Base-by-base conservation (phyloP, 2,797 vertebrate species). In the Capromys pilorides region DNA sequence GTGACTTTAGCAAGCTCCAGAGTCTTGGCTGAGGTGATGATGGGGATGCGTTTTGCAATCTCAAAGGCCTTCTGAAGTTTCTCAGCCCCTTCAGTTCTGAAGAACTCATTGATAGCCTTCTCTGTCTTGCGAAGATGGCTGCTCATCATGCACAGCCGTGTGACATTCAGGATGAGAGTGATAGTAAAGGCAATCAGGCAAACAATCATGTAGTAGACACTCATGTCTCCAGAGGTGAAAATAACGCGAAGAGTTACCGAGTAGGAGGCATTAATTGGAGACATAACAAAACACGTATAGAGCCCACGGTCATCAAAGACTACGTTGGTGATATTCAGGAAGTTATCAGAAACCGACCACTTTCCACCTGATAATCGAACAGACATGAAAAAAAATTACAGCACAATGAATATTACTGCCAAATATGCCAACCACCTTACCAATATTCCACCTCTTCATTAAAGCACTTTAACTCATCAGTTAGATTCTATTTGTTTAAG, bases 31-130 rank as follows among this genome's bases (percentile, higher is more conserved):
- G 99, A 99, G 0, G 99, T 99, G 93, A 99, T 96, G 97, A 99
- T 99, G 41, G 99, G 99, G 92, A 99, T 99, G 3, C 98, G 98
- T 96, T 99, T 99, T 96, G 99, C 99, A 1, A 99, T 98, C 98
- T 99, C 99, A 8, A 99, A 98, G 4, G 99, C 99, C 87, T 99
- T 99, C 98, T 99, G 99, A 67, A 99, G 98, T 97, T 99, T 99
- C 98, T 99, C 99, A 0, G 99, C 98, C 4, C 99, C 99, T 94
- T 99, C 99, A 0, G 98, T 99, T 88, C 98, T 98, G 98, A 99
- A 99, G 98, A 99, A 99, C n/a, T 99, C 99, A 1, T 99, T 99
- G 98, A 99, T 99, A 95, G 99, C 99, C 39, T 97, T 98, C 98
- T 99, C 99, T 0, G 99, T 99, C 96, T 99, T 99, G 96, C 99